These are phyloP conservation scores for Mythimna vitellina DNA, from an alignment of 2,888 invertebrate genomes.

Conservation along the genomic window DNA sequence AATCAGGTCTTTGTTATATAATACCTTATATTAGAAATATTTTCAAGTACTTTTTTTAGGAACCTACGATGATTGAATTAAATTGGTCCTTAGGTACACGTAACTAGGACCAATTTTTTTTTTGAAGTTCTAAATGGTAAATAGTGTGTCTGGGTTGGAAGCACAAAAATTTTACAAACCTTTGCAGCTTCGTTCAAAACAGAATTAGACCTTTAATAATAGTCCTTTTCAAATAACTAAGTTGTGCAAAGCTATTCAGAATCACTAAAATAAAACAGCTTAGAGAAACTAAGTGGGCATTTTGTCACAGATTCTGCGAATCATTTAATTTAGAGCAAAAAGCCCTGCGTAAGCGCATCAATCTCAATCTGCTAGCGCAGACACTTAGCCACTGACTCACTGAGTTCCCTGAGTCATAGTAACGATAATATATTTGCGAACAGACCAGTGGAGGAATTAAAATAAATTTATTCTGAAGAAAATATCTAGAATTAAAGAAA, in stretches of 20 bases:
- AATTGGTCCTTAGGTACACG: no score
- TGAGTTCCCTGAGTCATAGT: conserved; percentile 74
- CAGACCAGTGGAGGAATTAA: background rate
- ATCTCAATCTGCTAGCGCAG: conserved; percentile 81
- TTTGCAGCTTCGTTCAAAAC: background rate
- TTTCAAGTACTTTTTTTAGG: no score
- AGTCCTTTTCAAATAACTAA: conserved; percentile 41
- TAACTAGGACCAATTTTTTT: background rate
- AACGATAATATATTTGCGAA: conserved; percentile 29
- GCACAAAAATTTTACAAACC: background rate
- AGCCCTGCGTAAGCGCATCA: conserved; percentile 70
- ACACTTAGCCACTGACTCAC: conserved; percentile 68
- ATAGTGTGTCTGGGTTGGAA: conserved; percentile 10
- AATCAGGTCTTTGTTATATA: background rate
- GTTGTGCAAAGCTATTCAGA: conserved; percentile 26
- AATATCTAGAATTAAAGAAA: background rate
- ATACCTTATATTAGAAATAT: background rate
- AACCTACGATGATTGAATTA: background rate
- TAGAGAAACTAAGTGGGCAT: conserved; percentile 62
- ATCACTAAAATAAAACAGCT: conserved; percentile 53
- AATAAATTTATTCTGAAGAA: background rate
- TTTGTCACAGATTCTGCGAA: conserved; percentile 68
- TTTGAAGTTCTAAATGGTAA: background rate
- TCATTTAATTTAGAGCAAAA: conserved; percentile 69
- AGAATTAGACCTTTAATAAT: conserved; percentile 31